Base-by-base conservation (phyloP, 1,140 invertebrate genomes). In the Drosophila fuyamai region DNA sequence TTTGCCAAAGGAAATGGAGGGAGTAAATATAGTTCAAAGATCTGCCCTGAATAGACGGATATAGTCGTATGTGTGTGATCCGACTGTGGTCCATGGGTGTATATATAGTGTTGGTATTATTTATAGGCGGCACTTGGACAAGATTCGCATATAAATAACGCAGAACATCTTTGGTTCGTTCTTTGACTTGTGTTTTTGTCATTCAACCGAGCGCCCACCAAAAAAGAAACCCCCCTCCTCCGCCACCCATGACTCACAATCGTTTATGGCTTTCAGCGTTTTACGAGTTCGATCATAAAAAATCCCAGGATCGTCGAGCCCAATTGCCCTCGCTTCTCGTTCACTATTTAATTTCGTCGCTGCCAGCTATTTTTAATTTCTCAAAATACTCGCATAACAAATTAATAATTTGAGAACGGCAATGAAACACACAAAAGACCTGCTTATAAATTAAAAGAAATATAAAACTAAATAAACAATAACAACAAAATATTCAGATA, bases 111-210 rank as follows among this genome's bases (percentile, higher is more conserved):
- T 47, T n/a, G 44, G 55, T 67, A 88, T 86, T 88, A 88, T 86
- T 88, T 88, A 86, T 86, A 88, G 82, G 83, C 62, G 44, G 65
- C 83, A 88, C 74, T 86, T 79, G 70, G 75, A 67, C 48, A 88
- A 72, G 40, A 79, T 74, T 61, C 63, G 50, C 53, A 65, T 61
- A 73, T 73, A 70, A 59, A 62, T 47, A 76, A 65, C 56, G 40
- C 40, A 16, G 36, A 66, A 36, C 62, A 74, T 80, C 51, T 44
- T 18, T 53, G 55, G 27, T n/a, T 10, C 32, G 38, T 74, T 71
- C 71, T 65, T 51, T 54, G 40, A 51, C 58, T 74, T 40, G 53
- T 56, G 51, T 23, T 56, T 56, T 48, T 74, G 70, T 75, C 70
- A 73, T 55, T 56, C 48, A 44, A 41, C 59, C 41, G 14, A 44